Conservation (phyloP, 2,888 invertebrate species). For the Nymphalis c-album region DNA sequence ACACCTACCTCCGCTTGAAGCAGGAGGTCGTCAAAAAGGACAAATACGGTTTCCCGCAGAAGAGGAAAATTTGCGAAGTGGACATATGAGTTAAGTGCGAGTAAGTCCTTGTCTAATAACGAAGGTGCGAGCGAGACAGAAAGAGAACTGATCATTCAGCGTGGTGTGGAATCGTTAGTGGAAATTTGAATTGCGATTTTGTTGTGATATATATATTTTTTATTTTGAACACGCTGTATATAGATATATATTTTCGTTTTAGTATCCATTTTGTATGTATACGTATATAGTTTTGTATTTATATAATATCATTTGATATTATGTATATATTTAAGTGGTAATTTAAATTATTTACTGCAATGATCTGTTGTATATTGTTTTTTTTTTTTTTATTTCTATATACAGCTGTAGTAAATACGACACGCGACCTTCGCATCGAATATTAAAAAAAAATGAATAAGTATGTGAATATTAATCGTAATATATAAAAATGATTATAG, state of each 20-base stretch:
- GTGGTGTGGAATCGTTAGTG: background rate
- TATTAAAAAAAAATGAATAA: constrained; percentile 15
- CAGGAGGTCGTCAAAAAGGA: constrained; percentile 78
- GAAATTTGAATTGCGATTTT: background rate
- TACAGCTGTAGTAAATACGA: constrained; percentile 3
- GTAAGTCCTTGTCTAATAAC: constrained; percentile 17
- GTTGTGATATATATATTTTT: constrained; percentile 17
- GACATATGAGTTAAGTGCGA: constrained; percentile 67
- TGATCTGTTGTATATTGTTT: background rate
- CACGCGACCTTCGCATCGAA: constrained; percentile 13
- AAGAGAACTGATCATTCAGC: background rate
- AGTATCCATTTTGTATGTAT: background rate
- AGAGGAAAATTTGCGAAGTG: constrained; percentile 77
- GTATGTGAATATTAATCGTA: constrained; percentile 2
- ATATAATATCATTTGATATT: constrained; percentile 1
- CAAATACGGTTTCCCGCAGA: constrained; percentile 63
- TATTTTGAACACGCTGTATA: constrained; percentile 17
- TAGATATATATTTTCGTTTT: background rate
- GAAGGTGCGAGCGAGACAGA: constrained; percentile 7
- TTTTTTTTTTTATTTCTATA: background rate
- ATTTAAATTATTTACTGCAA: background rate
- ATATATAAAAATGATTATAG: background rate
- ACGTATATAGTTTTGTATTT: background rate
- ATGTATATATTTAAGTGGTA: background rate
- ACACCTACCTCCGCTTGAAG: constrained; percentile 83